Evolutionary conservation across 2,888 invertebrate genomes (phyloP), one percentile per base, ranked within the genome.

Genomic region (Eurois occulta): DNA sequence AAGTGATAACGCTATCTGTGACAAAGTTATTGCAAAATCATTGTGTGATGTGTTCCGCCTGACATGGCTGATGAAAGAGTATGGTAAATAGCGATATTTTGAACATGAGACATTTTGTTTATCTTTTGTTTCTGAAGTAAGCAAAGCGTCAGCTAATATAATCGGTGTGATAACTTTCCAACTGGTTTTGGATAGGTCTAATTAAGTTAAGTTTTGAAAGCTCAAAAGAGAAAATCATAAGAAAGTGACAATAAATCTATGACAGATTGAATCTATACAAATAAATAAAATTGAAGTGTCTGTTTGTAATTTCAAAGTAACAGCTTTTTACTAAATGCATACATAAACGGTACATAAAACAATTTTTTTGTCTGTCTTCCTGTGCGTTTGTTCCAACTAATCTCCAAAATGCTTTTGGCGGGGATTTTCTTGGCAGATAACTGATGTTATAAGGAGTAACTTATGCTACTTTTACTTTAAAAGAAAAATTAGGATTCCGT

Each of bases 21-120:
- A 87, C 84, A 89, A 85, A 87, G 75, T 85, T 89, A 89, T 89
- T 84, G 87, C 87, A 80, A 85, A 83, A 79, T 71, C 65, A 80
- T 71, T 80, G 75, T 80, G 78, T 88, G 88, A 88, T 74, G 69
- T 79, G 24, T 60, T 48, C 88, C 87, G 87, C 80, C 80, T 70
- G 76, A 77, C 81, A 86, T 43, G 58, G 6, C n/a, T 32, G 41
- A 70, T 83, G 60, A 41, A 48, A 83, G 65, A 38, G 28, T 55
- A n/a, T 41, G 41, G 32, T 28, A 16, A 74, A 60, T 80, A 21
- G 77, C 1, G 64, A 58, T 28, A 64, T 69, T 58, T 46, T 28
- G n/a, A 11, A 68, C n/a, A 46, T 32, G 52, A 55, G n/a, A 75
- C n/a, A 55, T 41, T 81, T 81, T 55, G 16, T 52, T 55, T 81